Percentiles rank a stretch among this genome's conserved stretches.
phyloP scores from a whole-genome alignment of 2,113 vertebrate genomes.

The Sceloporus undulatus region DNA sequence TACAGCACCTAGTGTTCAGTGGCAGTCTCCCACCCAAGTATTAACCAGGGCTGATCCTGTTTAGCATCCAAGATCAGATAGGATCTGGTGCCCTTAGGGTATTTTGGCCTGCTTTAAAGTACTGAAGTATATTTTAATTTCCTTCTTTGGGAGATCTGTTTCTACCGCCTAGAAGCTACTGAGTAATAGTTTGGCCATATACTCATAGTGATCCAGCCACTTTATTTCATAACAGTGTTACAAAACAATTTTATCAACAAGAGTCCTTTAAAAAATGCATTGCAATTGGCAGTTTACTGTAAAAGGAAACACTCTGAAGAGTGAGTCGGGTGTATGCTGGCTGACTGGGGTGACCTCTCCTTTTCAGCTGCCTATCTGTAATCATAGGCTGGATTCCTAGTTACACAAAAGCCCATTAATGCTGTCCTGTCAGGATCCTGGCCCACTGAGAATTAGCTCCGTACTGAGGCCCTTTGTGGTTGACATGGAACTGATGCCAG shows the following conservation, averaged over 20 bases:
- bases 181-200: not conserved
- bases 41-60: too few relatives aligned
- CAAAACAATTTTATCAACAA: conserved; percentile 13
- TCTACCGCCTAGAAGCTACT: not conserved
- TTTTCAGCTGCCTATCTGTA: not conserved
- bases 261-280: not conserved
- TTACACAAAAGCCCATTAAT: conserved; percentile 35
- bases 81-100: too few relatives aligned
- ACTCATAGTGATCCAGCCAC: not conserved
- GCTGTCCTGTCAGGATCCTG: not conserved
- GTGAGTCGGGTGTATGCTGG: not conserved
- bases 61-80: too few relatives aligned
- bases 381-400: not conserved
- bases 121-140: not conserved
- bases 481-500: conserved; percentile 6
- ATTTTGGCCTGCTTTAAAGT: not conserved
- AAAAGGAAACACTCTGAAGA: not conserved
- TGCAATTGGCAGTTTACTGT: conserved; percentile 7
- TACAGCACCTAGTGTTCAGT: too few relatives aligned
- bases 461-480: conserved; percentile 24
- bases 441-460: not conserved
- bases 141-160: not conserved
- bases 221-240: conserved; percentile 8
- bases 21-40: too few relatives aligned
- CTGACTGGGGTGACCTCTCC: conserved; percentile 1